Base-by-base conservation (phyloP, 1,140 invertebrate species). In the Chrysoperla carnea region DNA sequence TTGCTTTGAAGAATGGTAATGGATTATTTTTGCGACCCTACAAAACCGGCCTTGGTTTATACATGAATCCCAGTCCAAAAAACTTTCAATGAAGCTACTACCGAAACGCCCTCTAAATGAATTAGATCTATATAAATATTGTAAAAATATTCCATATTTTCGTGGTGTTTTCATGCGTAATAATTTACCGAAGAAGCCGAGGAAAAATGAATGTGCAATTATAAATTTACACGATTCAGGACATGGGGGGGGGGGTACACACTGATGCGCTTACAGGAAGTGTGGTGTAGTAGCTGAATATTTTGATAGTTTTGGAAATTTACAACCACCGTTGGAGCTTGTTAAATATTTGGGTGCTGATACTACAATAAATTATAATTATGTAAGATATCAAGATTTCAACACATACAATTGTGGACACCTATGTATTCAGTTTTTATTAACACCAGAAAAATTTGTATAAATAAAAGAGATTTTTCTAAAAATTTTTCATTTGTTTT, bases 161-260 rank as follows among this genome's bases (percentile, higher is more conserved):
- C 33, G 56, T 47, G 56, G 55, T 27, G 52, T 57, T 2, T 58
- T 52, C 47, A 59, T 58, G 57, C 48, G 50, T 39, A 44, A 54
- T 48, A 42, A 23, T 40, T 42, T 53, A 36, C 50, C 53, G 17
- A 44, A 40, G 6, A 47, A 36, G 28, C 36, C 51, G 9, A 41
- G 29, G 23, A 37, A 15, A 40, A 43, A 46, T 33, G 52, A 57
- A 54, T 52, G 50, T 46, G 52, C 44, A 14, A 52, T 55, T 29
- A 31, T 57, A 23, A 57, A 55, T 45, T n/a, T n/a, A n/a, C n/a
- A n/a, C n/a, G n/a, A n/a, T n/a, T 49, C n/a, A 53, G 44, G 55
- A 57, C 43, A 29, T 36, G 37, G 35, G 27, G 50, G 54, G 15
- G n/a, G n/a, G n/a, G n/a, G n/a, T n/a, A 54, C 54, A 33, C 52